Base-by-base conservation (phyloP, 2,888 invertebrate species). In the Drosophila vallismaia region DNA sequence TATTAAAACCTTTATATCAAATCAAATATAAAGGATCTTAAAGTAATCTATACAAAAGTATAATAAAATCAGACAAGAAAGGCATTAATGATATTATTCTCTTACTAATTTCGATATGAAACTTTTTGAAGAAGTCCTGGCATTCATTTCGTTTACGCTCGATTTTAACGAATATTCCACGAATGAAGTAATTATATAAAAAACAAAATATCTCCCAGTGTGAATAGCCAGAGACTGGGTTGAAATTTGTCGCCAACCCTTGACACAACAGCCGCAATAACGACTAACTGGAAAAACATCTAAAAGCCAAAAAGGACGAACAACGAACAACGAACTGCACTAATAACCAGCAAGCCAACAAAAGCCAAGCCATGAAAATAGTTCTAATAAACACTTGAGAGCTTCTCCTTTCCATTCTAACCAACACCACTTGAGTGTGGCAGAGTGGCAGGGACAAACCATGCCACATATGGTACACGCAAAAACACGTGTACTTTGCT, bases 301-400 rank as follows among this genome's bases (percentile, higher is more conserved):
- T 29, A 51, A 50, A 66, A 45, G 44, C 29, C 68, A 64, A 64
- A 64, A 42, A 42, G 40, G 63, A 64, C 62, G 49, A 38, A 48
- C 54, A 54, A 29, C 49, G 10, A 45, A 45, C 49, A 31, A 10
- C 31, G 42, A 64, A 71, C 76, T 82, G 76, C 80, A 81, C 88
- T 81, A 81, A 81, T 81, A 81, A 81, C 88, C 82, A 86, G 82
- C 79, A 71, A 79, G 82, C 80, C 79, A 83, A 83, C 77, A 68
- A 52, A 36, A 50, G 53, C 53, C 40, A 14, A 19, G 49, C 31
- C 73, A 45, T 53, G 62, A 38, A 46, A 59, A 71, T 42, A 52
- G 33, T 71, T 60, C 71, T 71, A 67, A 51, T 64, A 64, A 64
- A 64, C 64, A 64, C 64, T 68, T 19, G 64, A 64, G 53, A 67